A percentile compares a stretch with the other conserved stretches of the same genome.
Evolutionary conservation across 2,888 invertebrate species (phyloP).

Genomic region (Coleophora deauratella): DNA sequence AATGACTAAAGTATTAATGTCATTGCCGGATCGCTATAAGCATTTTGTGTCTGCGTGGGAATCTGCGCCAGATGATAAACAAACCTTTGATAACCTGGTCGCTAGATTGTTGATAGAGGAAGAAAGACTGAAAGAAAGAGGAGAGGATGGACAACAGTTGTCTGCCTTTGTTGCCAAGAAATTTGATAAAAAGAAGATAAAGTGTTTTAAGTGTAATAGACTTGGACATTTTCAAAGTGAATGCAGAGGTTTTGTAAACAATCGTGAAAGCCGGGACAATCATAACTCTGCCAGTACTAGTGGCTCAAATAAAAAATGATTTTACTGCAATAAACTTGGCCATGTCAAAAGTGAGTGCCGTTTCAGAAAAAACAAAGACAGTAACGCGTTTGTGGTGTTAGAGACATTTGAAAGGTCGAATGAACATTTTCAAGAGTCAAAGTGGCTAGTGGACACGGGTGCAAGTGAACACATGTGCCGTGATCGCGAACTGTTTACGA

Average conservation of each 20-base stretch:
- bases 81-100: conserved; percentile 8
- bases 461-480: conserved; percentile 20
- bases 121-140: conserved; percentile 5
- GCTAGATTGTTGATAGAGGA: conserved; percentile 16
- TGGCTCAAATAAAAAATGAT: conserved; percentile 7
- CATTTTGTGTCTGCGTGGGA: conserved; percentile 25
- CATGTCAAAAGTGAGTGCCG: conserved; percentile 12
- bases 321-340: conserved; percentile 11
- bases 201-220: conserved; percentile 1
- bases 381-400: conserved; percentile 16
- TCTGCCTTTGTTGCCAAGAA: neutral
- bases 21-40: conserved; percentile 20
- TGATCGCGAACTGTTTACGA: conserved; percentile 16
- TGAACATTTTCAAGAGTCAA: conserved; percentile 6
- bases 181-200: neutral
- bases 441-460: conserved; percentile 20
- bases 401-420: conserved; percentile 1
- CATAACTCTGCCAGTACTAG: neutral
- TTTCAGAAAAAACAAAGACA: conserved; percentile 5
- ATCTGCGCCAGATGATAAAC: conserved; percentile 11
- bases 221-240: conserved; percentile 4
- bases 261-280: neutral
- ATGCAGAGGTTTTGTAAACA: conserved; percentile 8
- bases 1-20: conserved; percentile 24
- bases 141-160: neutral